Conservation (phyloP, 92 coral and sea anemone species). For the Epizoanthus scotinus region DNA sequence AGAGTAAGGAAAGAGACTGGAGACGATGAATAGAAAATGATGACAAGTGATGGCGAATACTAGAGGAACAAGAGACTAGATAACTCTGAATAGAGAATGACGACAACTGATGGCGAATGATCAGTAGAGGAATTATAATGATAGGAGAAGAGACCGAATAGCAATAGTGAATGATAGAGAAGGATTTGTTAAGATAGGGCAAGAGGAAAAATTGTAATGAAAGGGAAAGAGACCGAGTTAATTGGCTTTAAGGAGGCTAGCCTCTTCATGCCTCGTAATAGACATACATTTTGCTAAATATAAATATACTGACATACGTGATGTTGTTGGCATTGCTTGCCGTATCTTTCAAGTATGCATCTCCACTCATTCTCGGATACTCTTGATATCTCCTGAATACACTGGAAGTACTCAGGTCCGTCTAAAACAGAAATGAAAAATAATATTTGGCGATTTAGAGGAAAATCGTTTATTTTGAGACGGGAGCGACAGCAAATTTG, state of each 20-base stretch:
- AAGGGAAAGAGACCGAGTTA: not conserved
- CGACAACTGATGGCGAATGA: not conserved
- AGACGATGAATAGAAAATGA: not conserved
- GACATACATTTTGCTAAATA: too few species aligned
- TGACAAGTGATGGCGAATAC: not conserved
- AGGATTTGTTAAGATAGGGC: too few species aligned
- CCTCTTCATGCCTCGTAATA: not conserved
- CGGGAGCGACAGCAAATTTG: too few species aligned
- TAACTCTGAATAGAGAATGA: not conserved
- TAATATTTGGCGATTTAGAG: too few species aligned
- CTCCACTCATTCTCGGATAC: not conserved
- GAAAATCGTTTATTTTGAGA: too few species aligned
- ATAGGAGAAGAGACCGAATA: too few species aligned
- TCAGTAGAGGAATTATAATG: too few species aligned
- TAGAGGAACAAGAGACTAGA: not conserved
- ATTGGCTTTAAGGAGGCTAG: too few species aligned
- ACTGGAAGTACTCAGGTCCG: not conserved
- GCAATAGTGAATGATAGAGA: too few species aligned
- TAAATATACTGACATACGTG: not conserved
- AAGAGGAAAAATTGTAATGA: too few species aligned
- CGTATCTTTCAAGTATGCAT: conserved; percentile 1
- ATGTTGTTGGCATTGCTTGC: not conserved
- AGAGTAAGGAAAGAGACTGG: not conserved
- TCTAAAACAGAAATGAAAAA: not conserved
- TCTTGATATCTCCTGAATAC: conserved; percentile 4